Evolutionary conservation across 2,113 vertebrate genomes (phyloP), one percentile per base, ranked within the genome.

Genomic region (Antennarius striatus): DNA sequence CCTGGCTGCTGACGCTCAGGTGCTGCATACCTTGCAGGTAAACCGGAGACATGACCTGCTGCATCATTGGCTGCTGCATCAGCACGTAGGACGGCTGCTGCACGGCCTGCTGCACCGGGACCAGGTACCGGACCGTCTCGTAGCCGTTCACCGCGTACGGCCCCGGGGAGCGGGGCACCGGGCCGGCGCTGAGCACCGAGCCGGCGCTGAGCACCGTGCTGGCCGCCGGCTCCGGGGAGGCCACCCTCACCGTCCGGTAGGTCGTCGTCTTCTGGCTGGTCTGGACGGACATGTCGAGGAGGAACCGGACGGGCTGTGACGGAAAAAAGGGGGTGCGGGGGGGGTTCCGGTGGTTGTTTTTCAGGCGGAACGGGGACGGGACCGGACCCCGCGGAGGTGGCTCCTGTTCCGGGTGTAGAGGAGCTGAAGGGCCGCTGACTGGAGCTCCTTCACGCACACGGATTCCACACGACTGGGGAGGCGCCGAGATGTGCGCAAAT

Each of bases 271-370:
- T 85, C n/a, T 76, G 79, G 42, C 46, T 70, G 11, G 72, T 49
- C 1, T 81, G 79, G 8, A 82, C 3, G 16, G 90, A 90, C 92
- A 93, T 92, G 4, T 51, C 71, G 42, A 56, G 10, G 32, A 10
- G 10, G 3, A 22, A 22, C 22, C 22, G 22, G 22, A 22, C 22
- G 2, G 22, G 22, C 22, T 22, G 22, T 22, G 2, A 22, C 22
- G 22, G 22, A 22, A 22, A 22, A 22, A 22, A 22, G 22, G 22
- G 22, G 22, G 22, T n/a, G n/a, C n/a, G 22, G 1, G 22, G 22
- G 22, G 22, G 5, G 32, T 36, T 36, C 32, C 7, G 32, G 32
- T 36, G 32, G 32, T 36, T 7, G 32, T 36, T 4, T 36, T 36
- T 7, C 7, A 22, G 22, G 32, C 7, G 32, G 32, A 36, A 3